These are phyloP conservation scores for Eulemur rufifrons DNA, from an alignment of 2,113 vertebrate species.

Conservation along the genomic window DNA sequence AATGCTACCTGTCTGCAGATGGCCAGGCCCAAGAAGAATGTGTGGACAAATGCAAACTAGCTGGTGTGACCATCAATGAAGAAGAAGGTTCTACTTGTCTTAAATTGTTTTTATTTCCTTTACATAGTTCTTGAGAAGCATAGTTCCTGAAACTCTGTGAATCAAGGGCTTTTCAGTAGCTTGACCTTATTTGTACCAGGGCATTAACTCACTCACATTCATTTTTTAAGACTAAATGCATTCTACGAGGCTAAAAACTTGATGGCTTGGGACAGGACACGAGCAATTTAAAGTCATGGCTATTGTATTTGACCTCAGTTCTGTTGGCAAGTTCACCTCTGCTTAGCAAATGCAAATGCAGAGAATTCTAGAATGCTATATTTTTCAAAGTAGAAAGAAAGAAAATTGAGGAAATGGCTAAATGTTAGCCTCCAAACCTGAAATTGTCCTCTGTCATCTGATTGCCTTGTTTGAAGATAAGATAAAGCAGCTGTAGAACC, in stretches of 20 bases:
- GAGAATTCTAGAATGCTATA: slow-evolving; percentile 35
- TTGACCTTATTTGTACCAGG: background rate
- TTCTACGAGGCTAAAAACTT: background rate
- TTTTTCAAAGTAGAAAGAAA: slow-evolving; percentile 28
- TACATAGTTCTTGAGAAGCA: background rate
- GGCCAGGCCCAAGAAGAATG: slow-evolving; percentile 85
- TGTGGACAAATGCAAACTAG: slow-evolving; percentile 88
- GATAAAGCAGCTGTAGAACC: background rate
- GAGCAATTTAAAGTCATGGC: background rate
- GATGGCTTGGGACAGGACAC: background rate
- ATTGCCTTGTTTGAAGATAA: slow-evolving; percentile 31
- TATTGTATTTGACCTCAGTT: background rate
- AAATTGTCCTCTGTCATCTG: background rate
- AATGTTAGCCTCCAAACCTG: background rate
- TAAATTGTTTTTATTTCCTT: slow-evolving; percentile 54
- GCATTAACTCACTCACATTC: background rate
- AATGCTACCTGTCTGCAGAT: slow-evolving; percentile 92
- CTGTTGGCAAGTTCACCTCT: slow-evolving; percentile 10
- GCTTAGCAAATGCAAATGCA: slow-evolving; percentile 9
- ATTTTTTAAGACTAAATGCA: background rate
- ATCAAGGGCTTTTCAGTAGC: background rate
- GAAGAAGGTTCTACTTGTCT: slow-evolving; percentile 85
- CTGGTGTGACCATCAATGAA: slow-evolving; percentile 88
- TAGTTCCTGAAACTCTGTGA: background rate
- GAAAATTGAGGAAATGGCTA: slow-evolving; percentile 19